Evolutionary conservation across 2,888 invertebrate genomes (phyloP).

Genomic region (Amiota minor): DNA sequence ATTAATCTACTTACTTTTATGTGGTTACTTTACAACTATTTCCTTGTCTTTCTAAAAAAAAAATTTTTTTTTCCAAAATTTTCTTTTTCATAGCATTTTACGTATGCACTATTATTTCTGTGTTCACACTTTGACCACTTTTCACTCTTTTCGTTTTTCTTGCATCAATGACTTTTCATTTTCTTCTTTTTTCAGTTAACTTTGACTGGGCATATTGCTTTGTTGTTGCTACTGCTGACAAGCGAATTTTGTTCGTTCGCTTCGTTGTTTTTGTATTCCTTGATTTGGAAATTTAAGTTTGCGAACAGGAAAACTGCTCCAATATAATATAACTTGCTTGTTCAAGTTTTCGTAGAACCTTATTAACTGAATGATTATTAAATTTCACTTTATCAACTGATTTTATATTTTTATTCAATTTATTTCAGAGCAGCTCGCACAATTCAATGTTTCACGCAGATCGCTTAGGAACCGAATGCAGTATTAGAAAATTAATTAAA

Average conservation of each 20-base stretch:
- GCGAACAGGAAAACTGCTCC: too few species aligned
- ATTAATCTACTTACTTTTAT: conserved; percentile 9
- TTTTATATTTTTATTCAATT: too few species aligned
- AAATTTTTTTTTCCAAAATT: background rate
- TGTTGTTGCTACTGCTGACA: conserved; percentile 28
- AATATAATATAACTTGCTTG: too few species aligned
- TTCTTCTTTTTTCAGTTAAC: conserved; percentile 23
- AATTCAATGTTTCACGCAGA: too few species aligned
- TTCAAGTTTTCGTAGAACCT: too few species aligned
- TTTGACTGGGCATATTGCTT: conserved; percentile 20
- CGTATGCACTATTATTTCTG: background rate
- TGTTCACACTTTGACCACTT: background rate
- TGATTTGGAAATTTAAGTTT: too few species aligned
- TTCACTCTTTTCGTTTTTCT: background rate
- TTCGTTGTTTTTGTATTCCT: background rate
- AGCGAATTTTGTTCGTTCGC: conserved; percentile 20
- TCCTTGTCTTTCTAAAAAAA: background rate
- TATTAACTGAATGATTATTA: too few species aligned
- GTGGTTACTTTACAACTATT: too few species aligned
- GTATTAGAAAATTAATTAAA: too few species aligned
- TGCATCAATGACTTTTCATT: background rate
- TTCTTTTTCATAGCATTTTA: conserved; percentile 10
- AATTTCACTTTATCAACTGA: too few species aligned
- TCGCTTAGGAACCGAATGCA: too few species aligned
- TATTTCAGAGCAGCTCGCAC: too few species aligned